Conservation (phyloP, 2,113 vertebrate species). For the Sula dactylatra region DNA sequence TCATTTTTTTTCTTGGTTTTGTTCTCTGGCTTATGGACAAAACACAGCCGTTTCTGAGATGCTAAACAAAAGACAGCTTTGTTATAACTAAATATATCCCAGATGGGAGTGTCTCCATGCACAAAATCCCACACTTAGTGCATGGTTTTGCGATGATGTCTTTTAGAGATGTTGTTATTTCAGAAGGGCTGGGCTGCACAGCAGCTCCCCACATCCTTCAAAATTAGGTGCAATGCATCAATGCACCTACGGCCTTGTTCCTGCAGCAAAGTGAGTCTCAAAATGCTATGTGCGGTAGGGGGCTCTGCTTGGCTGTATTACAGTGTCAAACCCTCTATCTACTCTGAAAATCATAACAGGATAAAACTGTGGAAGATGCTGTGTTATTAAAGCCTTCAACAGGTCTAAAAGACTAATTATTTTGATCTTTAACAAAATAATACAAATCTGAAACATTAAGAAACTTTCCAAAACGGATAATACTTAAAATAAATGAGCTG, state of each 20-base stretch:
- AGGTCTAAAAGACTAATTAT: neutral
- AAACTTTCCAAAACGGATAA: neutral
- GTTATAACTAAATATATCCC: conserved; percentile 16
- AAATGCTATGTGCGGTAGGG: neutral
- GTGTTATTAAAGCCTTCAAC: neutral
- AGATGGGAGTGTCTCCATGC: neutral
- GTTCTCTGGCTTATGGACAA: neutral
- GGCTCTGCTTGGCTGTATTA: neutral
- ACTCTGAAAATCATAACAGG: neutral
- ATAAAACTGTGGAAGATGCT: neutral
- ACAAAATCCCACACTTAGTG: neutral
- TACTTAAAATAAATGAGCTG: neutral
- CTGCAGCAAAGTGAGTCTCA: neutral
- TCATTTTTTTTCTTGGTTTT: neutral
- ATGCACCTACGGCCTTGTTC: neutral
- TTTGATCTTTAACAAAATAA: neutral
- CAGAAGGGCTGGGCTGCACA: neutral
- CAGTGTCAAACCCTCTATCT: neutral
- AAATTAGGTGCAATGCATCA: neutral
- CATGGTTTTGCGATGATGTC: neutral
- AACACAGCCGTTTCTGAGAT: conserved; percentile 22
- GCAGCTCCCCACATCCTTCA: neutral
- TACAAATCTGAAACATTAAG: neutral
- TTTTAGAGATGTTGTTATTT: neutral
- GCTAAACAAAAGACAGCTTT: conserved; percentile 39